Percentiles rank a stretch among this genome's conserved stretches.
Evolutionary conservation across 2,113 vertebrate species (phyloP).

Genomic region (Phalacrocorax pelagicus): DNA sequence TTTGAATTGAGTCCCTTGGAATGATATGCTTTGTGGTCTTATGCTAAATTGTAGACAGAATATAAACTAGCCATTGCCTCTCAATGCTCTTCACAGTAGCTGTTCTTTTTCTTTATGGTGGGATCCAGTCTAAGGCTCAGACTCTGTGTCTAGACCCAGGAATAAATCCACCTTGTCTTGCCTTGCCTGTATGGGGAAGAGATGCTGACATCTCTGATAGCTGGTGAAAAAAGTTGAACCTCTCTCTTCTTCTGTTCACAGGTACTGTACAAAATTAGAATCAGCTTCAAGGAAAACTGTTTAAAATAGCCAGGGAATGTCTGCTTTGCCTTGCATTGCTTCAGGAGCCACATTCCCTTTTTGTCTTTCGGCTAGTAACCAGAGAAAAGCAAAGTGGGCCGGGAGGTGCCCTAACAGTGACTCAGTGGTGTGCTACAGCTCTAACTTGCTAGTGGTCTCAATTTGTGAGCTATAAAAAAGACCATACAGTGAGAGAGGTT

Average conservation of each 20-base stretch:
- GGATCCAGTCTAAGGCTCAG: neutral
- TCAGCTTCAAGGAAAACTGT: neutral
- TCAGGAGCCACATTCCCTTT: neutral
- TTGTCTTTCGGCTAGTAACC: neutral
- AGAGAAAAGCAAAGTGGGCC: neutral
- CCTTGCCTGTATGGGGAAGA: neutral
- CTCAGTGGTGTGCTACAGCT: neutral
- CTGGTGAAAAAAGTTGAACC: neutral
- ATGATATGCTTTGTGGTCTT: constrained; percentile 51
- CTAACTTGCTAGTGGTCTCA: neutral
- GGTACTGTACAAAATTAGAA: neutral
- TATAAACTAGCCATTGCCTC: neutral
- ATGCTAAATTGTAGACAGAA: constrained; percentile 24
- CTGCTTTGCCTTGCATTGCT: neutral
- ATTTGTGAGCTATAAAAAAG: neutral
- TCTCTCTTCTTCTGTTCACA: neutral
- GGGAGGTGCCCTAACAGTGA: neutral
- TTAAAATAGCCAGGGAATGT: neutral
- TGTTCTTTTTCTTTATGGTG: neutral
- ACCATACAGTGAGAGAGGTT: neutral
- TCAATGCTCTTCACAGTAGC: neutral
- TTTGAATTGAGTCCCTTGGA: constrained; percentile 59
- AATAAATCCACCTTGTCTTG: neutral
- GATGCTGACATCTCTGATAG: neutral
- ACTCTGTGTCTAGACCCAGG: neutral